Conservation (phyloP, 37 sponge, comb jelly and placozoan genomes). For the Amphimedon queenslandica region DNA sequence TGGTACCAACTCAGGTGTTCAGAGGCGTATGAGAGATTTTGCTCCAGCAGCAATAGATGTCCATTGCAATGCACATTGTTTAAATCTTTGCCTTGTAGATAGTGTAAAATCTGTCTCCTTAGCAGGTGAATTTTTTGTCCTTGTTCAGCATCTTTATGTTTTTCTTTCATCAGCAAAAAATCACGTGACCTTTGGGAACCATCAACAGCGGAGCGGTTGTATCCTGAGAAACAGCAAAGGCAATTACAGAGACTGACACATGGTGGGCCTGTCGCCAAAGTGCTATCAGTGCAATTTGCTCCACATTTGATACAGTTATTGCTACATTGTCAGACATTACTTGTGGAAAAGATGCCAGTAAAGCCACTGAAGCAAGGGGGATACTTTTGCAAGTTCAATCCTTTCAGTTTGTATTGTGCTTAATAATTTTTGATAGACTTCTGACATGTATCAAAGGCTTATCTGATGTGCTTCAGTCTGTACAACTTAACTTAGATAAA, state of each 20-base stretch:
- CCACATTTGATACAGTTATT: neutral
- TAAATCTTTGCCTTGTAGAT: conserved; percentile 43
- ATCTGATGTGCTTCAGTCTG: neutral
- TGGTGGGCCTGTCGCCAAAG: conserved; percentile 9
- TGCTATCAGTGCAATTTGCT: conserved; percentile 3
- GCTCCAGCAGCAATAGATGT: too few relatives aligned
- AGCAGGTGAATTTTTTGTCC: conserved; percentile 29
- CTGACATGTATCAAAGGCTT: conserved; percentile 4
- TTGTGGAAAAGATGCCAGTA: neutral
- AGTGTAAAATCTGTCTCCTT: conserved; percentile 14
- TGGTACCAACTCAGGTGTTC: too few relatives aligned
- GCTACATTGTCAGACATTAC: neutral
- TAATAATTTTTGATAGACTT: conserved; percentile 5
- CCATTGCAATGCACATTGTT: conserved; percentile 10
- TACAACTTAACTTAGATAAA: neutral
- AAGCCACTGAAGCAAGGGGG: neutral
- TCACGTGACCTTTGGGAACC: conserved; percentile 21
- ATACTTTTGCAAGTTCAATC: conserved; percentile 1
- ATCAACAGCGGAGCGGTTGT: conserved; percentile 14
- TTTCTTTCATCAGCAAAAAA: conserved; percentile 41
- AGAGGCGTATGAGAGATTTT: too few relatives aligned
- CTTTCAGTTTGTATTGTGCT: neutral
- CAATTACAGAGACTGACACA: conserved; percentile 12
- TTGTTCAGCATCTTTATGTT: conserved; percentile 30
- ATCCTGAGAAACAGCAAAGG: conserved; percentile 40